Evolutionary conservation across 2,888 invertebrate genomes (phyloP).

Genomic region (Ditula angustiorana): DNA sequence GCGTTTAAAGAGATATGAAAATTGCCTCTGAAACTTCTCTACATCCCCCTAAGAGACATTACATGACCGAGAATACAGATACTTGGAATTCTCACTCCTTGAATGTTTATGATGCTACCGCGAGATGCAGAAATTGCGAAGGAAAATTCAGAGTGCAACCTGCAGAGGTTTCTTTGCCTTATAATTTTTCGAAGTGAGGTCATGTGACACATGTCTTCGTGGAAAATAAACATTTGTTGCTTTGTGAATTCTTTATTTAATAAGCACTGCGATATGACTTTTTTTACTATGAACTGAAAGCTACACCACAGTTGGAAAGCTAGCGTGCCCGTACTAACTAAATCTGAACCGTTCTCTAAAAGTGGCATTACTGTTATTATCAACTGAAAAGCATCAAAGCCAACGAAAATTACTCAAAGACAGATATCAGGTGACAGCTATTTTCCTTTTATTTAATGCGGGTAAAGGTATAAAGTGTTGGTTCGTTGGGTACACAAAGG

Average conservation of each 20-base stretch:
- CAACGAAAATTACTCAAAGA: no score
- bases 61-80: constrained; percentile 5
- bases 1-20: constrained; percentile 16
- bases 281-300: no score
- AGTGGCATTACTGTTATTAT: no score
- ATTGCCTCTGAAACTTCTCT: constrained; percentile 3
- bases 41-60: background rate
- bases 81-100: constrained; percentile 7
- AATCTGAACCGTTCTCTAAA: no score
- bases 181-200: constrained; percentile 2
- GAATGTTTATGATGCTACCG: constrained; percentile 5
- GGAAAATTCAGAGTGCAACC: constrained; percentile 2
- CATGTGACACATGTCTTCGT: constrained; percentile 7
- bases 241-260: background rate
- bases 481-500: background rate
- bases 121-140: constrained; percentile 9
- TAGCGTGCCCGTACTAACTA: no score
- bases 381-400: no score
- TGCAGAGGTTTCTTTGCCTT: constrained; percentile 2
- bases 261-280: no score
- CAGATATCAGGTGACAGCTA: no score
- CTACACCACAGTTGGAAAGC: no score
- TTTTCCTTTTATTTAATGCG: no score
- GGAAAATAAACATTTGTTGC: background rate
- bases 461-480: no score